phyloP scores from a whole-genome alignment of 2,888 invertebrate genomes.

The Polietes domitor region DNA sequence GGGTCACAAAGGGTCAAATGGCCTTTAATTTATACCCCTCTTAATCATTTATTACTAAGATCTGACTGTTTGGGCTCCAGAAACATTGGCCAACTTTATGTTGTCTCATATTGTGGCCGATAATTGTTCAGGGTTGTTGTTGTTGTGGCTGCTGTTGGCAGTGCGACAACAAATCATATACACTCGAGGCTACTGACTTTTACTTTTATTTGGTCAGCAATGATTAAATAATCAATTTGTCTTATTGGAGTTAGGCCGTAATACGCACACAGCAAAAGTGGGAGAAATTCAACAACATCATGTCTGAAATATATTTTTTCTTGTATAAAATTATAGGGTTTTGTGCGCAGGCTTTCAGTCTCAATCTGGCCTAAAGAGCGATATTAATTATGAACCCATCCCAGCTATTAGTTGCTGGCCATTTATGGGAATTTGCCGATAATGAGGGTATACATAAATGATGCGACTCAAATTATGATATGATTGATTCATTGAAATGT shows the following conservation, averaged over 20 bases:
- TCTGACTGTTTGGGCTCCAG: background rate
- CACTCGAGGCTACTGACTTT: slow-evolving; percentile 62
- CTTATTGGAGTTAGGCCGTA: slow-evolving; percentile 35
- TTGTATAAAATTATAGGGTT: background rate
- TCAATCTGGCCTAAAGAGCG: background rate
- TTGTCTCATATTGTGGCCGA: background rate
- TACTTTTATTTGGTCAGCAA: slow-evolving; percentile 65
- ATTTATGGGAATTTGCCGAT: too few relatives aligned
- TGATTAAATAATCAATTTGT: slow-evolving; percentile 65
- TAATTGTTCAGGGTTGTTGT: too few relatives aligned
- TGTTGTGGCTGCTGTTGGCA: too few relatives aligned
- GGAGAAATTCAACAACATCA: background rate
- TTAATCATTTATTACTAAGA: slow-evolving; percentile 64
- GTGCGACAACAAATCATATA: background rate
- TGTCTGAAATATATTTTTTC: background rate
- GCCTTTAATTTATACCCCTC: slow-evolving; percentile 65
- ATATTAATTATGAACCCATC: background rate
- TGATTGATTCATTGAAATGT: too few relatives aligned
- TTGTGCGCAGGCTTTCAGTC: background rate
- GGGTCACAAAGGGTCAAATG: slow-evolving; percentile 65
- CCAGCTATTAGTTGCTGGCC: too few relatives aligned
- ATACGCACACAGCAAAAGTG: background rate
- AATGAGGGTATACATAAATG: too few relatives aligned
- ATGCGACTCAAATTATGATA: too few relatives aligned
- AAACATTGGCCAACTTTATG: background rate